A percentile compares a stretch with the other conserved stretches of the same genome.
Evolutionary conservation across 1,140 invertebrate genomes (phyloP).

Genomic region (Leptinotarsa defecta): DNA sequence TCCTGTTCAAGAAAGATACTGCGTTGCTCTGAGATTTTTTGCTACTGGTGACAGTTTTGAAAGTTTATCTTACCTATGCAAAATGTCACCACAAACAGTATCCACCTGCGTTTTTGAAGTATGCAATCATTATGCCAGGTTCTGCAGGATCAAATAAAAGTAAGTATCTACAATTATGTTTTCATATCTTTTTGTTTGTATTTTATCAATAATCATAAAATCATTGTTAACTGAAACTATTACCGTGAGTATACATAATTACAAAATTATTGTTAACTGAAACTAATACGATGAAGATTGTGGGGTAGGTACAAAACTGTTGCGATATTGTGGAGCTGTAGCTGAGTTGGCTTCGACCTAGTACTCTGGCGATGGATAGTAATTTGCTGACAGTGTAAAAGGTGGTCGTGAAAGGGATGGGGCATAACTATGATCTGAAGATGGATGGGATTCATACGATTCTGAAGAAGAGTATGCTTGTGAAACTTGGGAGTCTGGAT

Average conservation of each 20-base stretch:
- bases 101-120: constrained; percentile 26
- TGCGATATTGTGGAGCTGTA: no score
- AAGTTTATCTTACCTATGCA: constrained; percentile 48
- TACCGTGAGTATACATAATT: no score
- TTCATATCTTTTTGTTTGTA: background rate
- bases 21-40: constrained; percentile 42
- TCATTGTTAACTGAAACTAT: background rate
- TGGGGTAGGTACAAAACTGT: no score
- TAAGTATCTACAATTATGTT: constrained; percentile 10
- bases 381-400: constrained; percentile 8
- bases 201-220: background rate
- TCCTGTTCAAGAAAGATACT: no score
- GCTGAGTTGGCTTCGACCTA: no score
- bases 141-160: constrained; percentile 18
- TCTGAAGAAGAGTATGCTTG: constrained; percentile 14
- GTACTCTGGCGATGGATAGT: background rate
- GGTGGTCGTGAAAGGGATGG: background rate
- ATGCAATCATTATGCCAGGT: constrained; percentile 14
- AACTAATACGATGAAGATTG: no score
- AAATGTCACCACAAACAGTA: constrained; percentile 39
- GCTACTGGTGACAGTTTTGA: constrained; percentile 44
- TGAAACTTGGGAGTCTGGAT: constrained; percentile 10
- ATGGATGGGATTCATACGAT: constrained; percentile 18
- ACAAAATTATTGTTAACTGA: no score
- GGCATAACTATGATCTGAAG: constrained; percentile 15